Conservation (phyloP, 2,797 vertebrate species). For the Sphenopsis melanotis region DNA sequence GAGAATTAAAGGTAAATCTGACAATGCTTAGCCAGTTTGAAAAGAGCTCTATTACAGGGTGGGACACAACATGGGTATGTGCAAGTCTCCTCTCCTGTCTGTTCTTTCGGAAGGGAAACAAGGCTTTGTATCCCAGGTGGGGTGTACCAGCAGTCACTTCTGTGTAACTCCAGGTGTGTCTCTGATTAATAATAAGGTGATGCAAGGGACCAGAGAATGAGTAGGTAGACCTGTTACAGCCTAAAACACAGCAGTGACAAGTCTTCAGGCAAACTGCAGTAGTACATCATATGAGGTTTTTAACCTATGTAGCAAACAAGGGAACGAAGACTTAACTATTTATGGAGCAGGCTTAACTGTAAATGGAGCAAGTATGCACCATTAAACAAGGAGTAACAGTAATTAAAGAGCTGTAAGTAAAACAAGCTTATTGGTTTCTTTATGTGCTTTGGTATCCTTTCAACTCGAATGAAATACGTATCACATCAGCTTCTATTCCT, state of each 20-base stretch:
- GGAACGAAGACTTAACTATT: background rate
- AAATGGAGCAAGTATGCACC: background rate
- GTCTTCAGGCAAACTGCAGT: background rate
- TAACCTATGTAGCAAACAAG: background rate
- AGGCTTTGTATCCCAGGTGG: accelerated
- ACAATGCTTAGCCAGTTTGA: background rate
- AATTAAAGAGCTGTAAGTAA: background rate
- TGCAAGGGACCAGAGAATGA: background rate
- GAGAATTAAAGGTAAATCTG: background rate
- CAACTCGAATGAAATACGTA: background rate
- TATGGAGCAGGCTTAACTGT: background rate
- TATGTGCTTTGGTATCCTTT: background rate
- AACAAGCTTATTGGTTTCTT: background rate
- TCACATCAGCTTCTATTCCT: background rate
- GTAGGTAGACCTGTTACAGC: background rate
- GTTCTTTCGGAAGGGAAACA: background rate
- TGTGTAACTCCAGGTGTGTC: background rate
- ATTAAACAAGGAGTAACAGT: background rate
- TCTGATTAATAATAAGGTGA: background rate
- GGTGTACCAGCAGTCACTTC: background rate
- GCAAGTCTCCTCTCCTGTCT: background rate
- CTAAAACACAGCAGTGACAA: background rate
- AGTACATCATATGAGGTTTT: background rate
- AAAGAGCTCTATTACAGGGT: background rate
- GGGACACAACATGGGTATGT: accelerated